These are phyloP conservation scores for Chesias legatella DNA, from an alignment of 2,888 invertebrate genomes.

Conservation along the genomic window DNA sequence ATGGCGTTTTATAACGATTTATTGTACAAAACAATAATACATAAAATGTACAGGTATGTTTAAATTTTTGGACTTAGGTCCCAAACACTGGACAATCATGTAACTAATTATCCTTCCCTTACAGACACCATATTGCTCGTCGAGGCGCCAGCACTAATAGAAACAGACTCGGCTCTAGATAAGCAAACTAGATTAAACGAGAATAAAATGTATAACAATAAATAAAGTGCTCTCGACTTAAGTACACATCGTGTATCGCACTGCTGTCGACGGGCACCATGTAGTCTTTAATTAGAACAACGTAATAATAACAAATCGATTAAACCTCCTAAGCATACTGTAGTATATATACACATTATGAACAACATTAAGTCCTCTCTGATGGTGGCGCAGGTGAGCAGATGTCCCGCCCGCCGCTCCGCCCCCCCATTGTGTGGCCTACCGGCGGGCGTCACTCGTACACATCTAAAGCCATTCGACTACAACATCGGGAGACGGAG, in stretches of 20 bases:
- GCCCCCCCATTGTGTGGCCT: slow-evolving; percentile 31
- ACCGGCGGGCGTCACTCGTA: slow-evolving; percentile 36
- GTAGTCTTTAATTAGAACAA: slow-evolving; percentile 79
- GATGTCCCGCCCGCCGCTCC: slow-evolving; percentile 36
- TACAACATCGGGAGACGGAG: slow-evolving; percentile 48
- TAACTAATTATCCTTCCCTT: slow-evolving; percentile 76
- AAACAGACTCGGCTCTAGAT: slow-evolving; percentile 77
- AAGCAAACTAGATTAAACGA: slow-evolving; percentile 77
- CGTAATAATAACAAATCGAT: slow-evolving; percentile 77
- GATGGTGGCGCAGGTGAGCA: slow-evolving; percentile 56
- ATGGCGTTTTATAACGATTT: slow-evolving; percentile 79
- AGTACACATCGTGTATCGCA: slow-evolving; percentile 79
- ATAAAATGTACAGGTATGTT: slow-evolving; percentile 82
- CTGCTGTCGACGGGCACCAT: slow-evolving; percentile 80
- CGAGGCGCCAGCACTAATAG: slow-evolving; percentile 79
- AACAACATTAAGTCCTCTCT: slow-evolving; percentile 71
- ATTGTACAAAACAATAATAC: slow-evolving; percentile 82
- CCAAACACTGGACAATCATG: slow-evolving; percentile 77
- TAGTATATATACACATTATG: slow-evolving; percentile 80
- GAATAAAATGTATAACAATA: slow-evolving; percentile 78
- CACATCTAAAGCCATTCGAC: slow-evolving; percentile 56
- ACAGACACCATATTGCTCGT: slow-evolving; percentile 80
- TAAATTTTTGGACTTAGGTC: slow-evolving; percentile 77
- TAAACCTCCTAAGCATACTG: slow-evolving; percentile 79
- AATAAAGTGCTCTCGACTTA: slow-evolving; percentile 78